Evolutionary conservation across 1,140 invertebrate genomes (phyloP).

Genomic region (Aphelenchoides avenae): DNA sequence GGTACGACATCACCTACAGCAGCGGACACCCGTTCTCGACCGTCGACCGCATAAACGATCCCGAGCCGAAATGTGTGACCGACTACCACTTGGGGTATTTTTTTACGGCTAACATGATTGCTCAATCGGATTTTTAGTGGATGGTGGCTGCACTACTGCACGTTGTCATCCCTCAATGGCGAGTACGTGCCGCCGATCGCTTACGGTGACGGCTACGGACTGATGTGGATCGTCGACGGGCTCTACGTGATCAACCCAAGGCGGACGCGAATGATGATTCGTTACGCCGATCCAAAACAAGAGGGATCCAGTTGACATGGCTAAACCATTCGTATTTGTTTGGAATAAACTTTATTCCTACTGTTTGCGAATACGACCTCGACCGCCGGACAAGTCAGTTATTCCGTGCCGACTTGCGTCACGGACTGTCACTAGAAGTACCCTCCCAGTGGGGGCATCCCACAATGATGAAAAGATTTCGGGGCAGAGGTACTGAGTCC

Average conservation of each 20-base stretch:
- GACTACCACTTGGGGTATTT: slow-evolving; percentile 24
- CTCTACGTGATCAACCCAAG: too few species aligned
- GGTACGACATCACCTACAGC: slow-evolving; percentile 30
- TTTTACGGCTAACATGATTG: neutral
- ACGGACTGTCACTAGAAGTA: too few species aligned
- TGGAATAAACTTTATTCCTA: too few species aligned
- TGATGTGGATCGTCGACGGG: neutral
- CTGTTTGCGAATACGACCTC: too few species aligned
- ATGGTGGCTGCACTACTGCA: slow-evolving; percentile 32
- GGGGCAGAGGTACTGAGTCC: too few species aligned
- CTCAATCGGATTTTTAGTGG: slow-evolving; percentile 21
- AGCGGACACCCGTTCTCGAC: slow-evolving; percentile 23
- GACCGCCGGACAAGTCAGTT: too few species aligned
- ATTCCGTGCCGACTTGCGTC: too few species aligned
- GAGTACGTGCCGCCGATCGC: slow-evolving; percentile 23
- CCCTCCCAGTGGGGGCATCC: too few species aligned
- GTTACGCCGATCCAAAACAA: too few species aligned
- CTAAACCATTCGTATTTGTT: neutral
- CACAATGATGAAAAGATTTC: too few species aligned
- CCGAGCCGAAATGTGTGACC: slow-evolving; percentile 10
- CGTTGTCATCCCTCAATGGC: slow-evolving; percentile 21
- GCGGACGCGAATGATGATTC: too few species aligned
- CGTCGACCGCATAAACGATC: slow-evolving; percentile 27
- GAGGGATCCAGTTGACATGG: neutral
- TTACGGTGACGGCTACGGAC: neutral